phyloP scores from a whole-genome alignment of 2,797 vertebrate genomes.

The Mastacembelus armatus region DNA sequence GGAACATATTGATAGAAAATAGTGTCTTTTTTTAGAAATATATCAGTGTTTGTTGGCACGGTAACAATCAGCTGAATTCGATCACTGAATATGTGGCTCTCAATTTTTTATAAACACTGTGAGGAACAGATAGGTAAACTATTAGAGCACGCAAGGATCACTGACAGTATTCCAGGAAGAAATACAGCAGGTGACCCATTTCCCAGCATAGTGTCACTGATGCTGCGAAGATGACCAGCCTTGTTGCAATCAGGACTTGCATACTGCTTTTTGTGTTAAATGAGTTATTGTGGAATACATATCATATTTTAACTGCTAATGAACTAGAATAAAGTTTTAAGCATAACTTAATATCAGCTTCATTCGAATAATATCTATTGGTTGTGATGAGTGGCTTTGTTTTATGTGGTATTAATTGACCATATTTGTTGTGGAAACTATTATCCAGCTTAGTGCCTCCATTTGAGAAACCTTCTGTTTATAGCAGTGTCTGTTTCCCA shows the following conservation, averaged over 20 bases:
- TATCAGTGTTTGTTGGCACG: not conserved
- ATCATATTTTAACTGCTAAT: slow-evolving; percentile 1
- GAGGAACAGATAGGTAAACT: slow-evolving; percentile 13
- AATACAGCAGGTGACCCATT: slow-evolving; percentile 34
- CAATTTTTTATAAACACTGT: not conserved
- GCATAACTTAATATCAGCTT: slow-evolving; percentile 1
- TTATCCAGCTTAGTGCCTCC: slow-evolving; percentile 35
- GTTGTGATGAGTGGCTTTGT: slow-evolving; percentile 16
- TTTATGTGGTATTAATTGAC: slow-evolving; percentile 32
- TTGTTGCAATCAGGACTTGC: not conserved
- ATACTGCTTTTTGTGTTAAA: not conserved
- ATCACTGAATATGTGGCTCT: not conserved
- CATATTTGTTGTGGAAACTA: slow-evolving; percentile 50
- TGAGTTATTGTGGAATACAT: not conserved
- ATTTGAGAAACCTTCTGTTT: slow-evolving; percentile 63
- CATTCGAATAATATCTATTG: not conserved
- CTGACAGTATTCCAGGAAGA: slow-evolving; percentile 23
- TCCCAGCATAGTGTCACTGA: slow-evolving; percentile 22
- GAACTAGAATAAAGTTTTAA: not conserved
- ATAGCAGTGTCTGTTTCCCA: slow-evolving; percentile 72
- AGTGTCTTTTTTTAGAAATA: accelerated
- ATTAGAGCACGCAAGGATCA: not conserved
- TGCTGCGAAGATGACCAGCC: slow-evolving; percentile 21
- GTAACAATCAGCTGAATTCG: not conserved
- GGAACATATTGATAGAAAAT: accelerated